These are phyloP conservation scores for Mirza zaza DNA, from an alignment of 2,113 vertebrate species.

Conservation along the genomic window DNA sequence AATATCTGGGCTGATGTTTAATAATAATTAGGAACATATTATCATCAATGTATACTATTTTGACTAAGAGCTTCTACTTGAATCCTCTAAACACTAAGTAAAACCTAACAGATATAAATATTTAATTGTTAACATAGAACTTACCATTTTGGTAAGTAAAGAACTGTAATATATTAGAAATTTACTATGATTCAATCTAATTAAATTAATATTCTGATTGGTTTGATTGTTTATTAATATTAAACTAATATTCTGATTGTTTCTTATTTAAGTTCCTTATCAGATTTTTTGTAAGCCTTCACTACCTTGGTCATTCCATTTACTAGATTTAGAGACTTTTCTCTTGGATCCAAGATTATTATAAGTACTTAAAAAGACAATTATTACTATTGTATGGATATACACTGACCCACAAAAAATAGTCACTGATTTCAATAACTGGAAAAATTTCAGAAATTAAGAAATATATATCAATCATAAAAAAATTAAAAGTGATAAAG, in stretches of 20 bases:
- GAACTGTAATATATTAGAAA: neutral
- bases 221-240: neutral
- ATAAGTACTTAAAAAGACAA: neutral
- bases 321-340: neutral
- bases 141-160: neutral
- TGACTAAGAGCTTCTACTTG: neutral
- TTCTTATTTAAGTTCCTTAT: neutral
- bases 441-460: neutral
- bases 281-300: neutral
- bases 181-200: neutral
- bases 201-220: neutral
- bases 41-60: neutral
- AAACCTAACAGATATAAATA: neutral
- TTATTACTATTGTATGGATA: neutral
- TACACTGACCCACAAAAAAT: neutral
- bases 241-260: neutral
- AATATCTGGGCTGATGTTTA: neutral
- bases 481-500: neutral
- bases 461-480: neutral
- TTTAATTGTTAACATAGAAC: neutral
- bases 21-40: neutral
- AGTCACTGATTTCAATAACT: neutral
- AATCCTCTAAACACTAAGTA: neutral
- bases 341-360: neutral
- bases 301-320: neutral